Evolutionary conservation across 2,888 invertebrate species (phyloP), one percentile per base, ranked within the genome.

Genomic region (Pyrochroa serraticornis): DNA sequence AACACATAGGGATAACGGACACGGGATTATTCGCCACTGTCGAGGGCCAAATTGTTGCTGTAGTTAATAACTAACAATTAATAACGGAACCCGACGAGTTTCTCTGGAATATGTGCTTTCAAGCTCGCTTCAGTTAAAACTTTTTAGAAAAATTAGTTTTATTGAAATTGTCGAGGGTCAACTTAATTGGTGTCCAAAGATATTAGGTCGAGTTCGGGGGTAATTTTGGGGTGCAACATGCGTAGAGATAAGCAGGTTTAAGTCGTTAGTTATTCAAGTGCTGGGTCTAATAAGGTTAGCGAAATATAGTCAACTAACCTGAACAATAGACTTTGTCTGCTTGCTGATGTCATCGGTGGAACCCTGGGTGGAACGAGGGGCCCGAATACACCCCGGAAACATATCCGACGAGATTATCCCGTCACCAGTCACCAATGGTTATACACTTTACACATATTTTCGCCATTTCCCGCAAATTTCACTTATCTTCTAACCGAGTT

Each of bases 281-380:
- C 22, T 22, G 22, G 22, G 2, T n/a, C 8, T 43, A 43, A 43
- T 43, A 10, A 43, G 33, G 32, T 31, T 43, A 43, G 22, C 48
- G 47, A 53, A 53, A 39, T 50, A 50, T 8, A 49, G 33, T 13
- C 8, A 46, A 75, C 75, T 74, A 67, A 87, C 89, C 89, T 89
- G 89, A 72, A 85, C 85, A 77, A 87, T 89, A 74, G 85, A 88
- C 74, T 84, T 85, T 62, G 85, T 87, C 78, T 87, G 87, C 60
- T 85, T 80, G 47, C 84, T 86, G 79, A 91, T 87, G 79, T 91
- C 91, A 80, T 92, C 91, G 64, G 85, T 87, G 67, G 91, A 90
- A 71, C 89, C 90, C 79, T 90, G 89, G 65, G 85, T 82, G 64
- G 88, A 85, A 67, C 88, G 85, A 42, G 89, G 87, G 53, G 82